Percentiles rank a stretch among this genome's conserved stretches.
Evolutionary conservation across 2,797 vertebrate genomes (phyloP).

Genomic region (Basileuterus tristriatus): DNA sequence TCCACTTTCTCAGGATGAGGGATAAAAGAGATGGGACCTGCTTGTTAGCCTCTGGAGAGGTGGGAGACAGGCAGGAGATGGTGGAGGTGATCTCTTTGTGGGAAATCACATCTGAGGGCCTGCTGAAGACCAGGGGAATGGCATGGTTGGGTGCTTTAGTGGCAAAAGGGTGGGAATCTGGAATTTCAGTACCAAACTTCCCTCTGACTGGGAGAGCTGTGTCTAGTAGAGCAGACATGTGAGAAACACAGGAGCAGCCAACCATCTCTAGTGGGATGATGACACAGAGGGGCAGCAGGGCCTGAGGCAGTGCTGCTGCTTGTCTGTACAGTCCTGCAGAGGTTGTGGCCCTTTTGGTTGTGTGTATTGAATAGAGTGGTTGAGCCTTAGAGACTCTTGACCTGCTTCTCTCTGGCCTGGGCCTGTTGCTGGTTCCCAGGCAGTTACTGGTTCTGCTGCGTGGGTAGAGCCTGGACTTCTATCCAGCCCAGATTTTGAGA

Average conservation of each 20-base stretch:
- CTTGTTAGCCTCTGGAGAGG: background rate
- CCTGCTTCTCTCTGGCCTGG: background rate
- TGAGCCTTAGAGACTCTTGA: background rate
- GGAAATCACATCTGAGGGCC: background rate
- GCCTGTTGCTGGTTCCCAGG: background rate
- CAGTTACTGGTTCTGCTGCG: background rate
- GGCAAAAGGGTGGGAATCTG: background rate
- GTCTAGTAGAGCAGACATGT: background rate
- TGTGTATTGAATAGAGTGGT: background rate
- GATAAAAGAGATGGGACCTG: background rate
- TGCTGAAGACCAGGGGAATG: background rate
- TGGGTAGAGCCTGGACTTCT: background rate
- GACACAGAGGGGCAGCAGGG: background rate
- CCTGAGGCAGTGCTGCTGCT: background rate
- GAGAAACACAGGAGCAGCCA: background rate
- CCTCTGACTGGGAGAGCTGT: background rate
- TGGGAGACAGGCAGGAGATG: background rate
- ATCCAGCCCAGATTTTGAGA: background rate
- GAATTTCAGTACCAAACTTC: background rate
- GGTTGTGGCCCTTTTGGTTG: background rate
- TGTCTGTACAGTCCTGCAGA: background rate
- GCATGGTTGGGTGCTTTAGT: background rate
- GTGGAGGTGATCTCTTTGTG: accelerated
- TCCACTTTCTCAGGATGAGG: background rate
- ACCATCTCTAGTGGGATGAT: background rate